Evolutionary conservation across 2,797 vertebrate genomes (phyloP).

Genomic region (Enteromius viviparus): DNA sequence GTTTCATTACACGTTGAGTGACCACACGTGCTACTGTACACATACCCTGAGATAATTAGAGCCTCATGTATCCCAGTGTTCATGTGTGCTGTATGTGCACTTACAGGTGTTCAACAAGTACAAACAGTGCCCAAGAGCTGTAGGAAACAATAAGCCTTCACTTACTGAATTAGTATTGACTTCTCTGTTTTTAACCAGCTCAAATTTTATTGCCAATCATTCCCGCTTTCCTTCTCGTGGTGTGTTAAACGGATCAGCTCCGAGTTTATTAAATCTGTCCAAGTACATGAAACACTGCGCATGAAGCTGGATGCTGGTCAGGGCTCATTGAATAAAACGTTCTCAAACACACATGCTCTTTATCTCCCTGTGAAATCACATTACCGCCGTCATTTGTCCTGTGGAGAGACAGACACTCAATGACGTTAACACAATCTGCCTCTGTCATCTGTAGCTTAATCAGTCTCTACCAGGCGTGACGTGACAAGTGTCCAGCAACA

Average conservation of each 20-base stretch:
- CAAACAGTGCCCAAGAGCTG: slow-evolving; percentile 40
- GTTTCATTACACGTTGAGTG: slow-evolving; percentile 15
- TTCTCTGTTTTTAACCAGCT: slow-evolving; percentile 62
- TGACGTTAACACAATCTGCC: slow-evolving; percentile 33
- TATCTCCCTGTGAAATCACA: slow-evolving; percentile 54
- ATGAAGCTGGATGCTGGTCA: slow-evolving; percentile 54
- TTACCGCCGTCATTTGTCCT: slow-evolving; percentile 53
- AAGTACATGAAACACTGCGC: slow-evolving; percentile 58
- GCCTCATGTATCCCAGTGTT: slow-evolving; percentile 18
- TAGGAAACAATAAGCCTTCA: slow-evolving; percentile 67
- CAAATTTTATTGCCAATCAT: slow-evolving; percentile 64
- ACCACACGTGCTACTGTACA: slow-evolving; percentile 21
- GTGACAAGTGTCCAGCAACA: neutral
- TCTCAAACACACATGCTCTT: slow-evolving; percentile 57
- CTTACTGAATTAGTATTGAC: slow-evolving; percentile 75
- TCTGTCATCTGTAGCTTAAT: slow-evolving; percentile 19
- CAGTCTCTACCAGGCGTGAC: slow-evolving; percentile 18
- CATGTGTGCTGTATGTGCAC: slow-evolving; percentile 25
- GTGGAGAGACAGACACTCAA: slow-evolving; percentile 24
- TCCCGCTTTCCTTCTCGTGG: slow-evolving; percentile 60
- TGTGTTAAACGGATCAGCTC: slow-evolving; percentile 67
- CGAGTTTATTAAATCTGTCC: slow-evolving; percentile 73
- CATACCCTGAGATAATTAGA: slow-evolving; percentile 29
- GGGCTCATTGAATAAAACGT: slow-evolving; percentile 63
- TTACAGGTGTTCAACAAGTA: slow-evolving; percentile 42